phyloP scores from a whole-genome alignment of 2,113 vertebrate species.

The Phalacrocorax pelagicus region DNA sequence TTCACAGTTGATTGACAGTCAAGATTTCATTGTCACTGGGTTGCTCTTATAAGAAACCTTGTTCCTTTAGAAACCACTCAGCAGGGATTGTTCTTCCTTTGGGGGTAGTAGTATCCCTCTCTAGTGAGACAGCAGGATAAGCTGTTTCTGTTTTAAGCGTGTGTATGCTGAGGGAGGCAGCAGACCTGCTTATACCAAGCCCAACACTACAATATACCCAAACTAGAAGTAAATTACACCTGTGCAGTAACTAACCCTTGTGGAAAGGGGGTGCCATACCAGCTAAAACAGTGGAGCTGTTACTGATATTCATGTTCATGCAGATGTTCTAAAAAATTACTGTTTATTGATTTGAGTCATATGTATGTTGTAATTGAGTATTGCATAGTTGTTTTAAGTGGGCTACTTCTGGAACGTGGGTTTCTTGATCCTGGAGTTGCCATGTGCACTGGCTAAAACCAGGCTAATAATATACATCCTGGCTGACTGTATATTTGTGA shows the following conservation, averaged over 20 bases:
- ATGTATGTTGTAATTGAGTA: not conserved
- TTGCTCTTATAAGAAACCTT: not conserved
- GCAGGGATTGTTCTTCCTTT: not conserved
- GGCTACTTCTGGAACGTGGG: not conserved
- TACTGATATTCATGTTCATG: not conserved
- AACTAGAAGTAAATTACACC: not conserved
- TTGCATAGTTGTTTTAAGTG: not conserved
- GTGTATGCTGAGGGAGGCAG: not conserved
- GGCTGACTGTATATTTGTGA: not conserved
- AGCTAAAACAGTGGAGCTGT: not conserved
- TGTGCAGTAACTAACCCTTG: not conserved
- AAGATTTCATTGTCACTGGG: not conserved
- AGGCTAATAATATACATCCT: not conserved
- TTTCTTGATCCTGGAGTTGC: not conserved
- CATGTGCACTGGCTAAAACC: not conserved
- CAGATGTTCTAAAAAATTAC: not conserved
- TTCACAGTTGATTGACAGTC: rapidly evolving
- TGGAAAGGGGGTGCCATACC: not conserved
- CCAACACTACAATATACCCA: not conserved
- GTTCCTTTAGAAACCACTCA: not conserved
- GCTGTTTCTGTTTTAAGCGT: not conserved
- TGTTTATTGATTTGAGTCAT: not conserved
- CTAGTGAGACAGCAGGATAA: not conserved
- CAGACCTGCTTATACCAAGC: not conserved
- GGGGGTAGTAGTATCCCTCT: not conserved